Base-by-base conservation (phyloP, 2,113 vertebrate species). In the Corvus cornix region DNA sequence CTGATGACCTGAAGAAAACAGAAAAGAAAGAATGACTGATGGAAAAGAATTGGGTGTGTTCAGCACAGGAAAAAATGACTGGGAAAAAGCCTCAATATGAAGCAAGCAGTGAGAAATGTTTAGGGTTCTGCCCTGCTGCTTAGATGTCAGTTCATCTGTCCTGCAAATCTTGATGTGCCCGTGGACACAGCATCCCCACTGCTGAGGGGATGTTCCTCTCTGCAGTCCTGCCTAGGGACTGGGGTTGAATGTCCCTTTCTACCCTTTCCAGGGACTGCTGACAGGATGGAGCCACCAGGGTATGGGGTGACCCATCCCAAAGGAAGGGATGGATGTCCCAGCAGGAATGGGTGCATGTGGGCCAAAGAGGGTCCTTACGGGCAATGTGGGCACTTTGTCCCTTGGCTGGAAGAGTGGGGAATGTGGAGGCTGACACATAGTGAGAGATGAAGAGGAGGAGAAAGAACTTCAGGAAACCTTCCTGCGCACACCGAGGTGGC, bases 301-400 rank as follows among this genome's bases (percentile, higher is more conserved):
- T 48, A 17, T 14, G 18, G 23, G 2, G 6, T 85, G 39, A 62
- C n/a, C 41, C 70, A 48, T 33, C 31, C 39, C 27, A 56, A 82
- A 55, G 43, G 66, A 55, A 75, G 30, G 44, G 33, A 24, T 55
- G 37, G 39, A 16, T 94, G 21, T 79, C 70, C 12, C 56, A 58
- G 31, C 16, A 72, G 35, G 43, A 56, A 17, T 30, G 41, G 30
- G 10, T 0, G 0, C 21, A 4, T 0, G 4, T 69, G 46, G 30
- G 35, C 12, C 35, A 64, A 62, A 16, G 21, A 66, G 15, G 10
- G 27, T 76, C 63, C 30, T 77, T 11, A 12, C 4, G 17, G 39
- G 39, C 7, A 33, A 37, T 6, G 8, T 30, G 52, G 16, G 33
- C 39, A 35, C 39, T 67, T 78, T 31, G 66, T 64, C 31, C 51